Base-by-base conservation (phyloP, 1,140 invertebrate species). In the Brachionus asplanchnoidis region DNA sequence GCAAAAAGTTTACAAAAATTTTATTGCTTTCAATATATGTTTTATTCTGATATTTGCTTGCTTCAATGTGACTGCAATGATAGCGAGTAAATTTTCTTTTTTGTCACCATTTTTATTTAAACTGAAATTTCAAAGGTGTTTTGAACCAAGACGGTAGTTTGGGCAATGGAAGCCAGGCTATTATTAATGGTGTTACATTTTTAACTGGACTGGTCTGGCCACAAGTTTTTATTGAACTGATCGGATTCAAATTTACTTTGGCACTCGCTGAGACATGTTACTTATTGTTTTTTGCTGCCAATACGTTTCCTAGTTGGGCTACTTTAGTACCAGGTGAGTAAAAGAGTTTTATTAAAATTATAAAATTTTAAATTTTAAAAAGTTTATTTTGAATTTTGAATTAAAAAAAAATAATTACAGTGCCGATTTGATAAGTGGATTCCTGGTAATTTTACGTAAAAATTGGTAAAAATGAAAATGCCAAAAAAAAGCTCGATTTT, bases 111-210 rank as follows among this genome's bases (percentile, higher is more conserved):
- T 12, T 14, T 66, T 40, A 40, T 14, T 36, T 68, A 68, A n/a
- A n/a, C 32, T 17, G 28, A 28, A 0, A 1, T 73, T 42, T 9
- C 7, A 20, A 42, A 73, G 68, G 79, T 68, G 79, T 82, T 2
- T n/a, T 82, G 32, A 82, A 82, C 14, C 79, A 82, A 66, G 65
- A 82, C 40, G 79, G 79, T n/a, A 82, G 53, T 68, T 56, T 82
- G n/a, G 79, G 79, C 17, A 82, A 82, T 40, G 79, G 79, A 17
- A 82, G 79, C 28, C 79, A 82, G 44, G 79, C 79, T 20, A 65
- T 82, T 6, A 14, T 82, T 20, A 65, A 65, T 44, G 36, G 14
- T 11, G 36, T 56, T 8, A 53, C 60, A 68, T 82, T 82, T 82
- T 44, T 82, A 2, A 82, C 79, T 26, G 53, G 53, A 32, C 42